These are phyloP conservation scores for Lichenostomus cassidix DNA, from an alignment of 2,113 vertebrate genomes.

Conservation along the genomic window DNA sequence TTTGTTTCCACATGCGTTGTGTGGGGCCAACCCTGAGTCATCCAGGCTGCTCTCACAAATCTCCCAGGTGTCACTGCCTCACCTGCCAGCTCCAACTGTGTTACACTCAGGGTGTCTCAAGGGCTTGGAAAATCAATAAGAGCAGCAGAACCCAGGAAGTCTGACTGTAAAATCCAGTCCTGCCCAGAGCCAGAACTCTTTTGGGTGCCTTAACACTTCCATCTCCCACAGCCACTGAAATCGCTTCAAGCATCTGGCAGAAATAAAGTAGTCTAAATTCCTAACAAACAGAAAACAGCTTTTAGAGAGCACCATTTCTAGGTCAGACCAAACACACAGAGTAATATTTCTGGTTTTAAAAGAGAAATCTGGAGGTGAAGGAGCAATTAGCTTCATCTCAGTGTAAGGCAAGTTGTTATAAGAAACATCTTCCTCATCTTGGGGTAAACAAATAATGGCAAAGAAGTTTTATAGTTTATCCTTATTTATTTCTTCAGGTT, in stretches of 20 bases:
- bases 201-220: neutral
- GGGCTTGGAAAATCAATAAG: neutral
- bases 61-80: neutral
- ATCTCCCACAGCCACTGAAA: neutral
- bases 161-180: neutral
- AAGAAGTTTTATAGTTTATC: neutral
- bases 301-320: neutral
- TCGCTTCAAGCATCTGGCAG: neutral
- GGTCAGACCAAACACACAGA: neutral
- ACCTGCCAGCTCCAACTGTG: neutral
- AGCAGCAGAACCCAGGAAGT: neutral
- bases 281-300: neutral
- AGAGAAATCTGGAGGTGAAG: neutral
- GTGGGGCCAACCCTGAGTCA: constrained; percentile 19
- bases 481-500: constrained; percentile 15
- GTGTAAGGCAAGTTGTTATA: neutral
- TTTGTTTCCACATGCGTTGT: neutral
- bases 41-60: neutral
- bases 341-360: neutral
- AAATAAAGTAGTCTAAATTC: neutral
- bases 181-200: neutral
- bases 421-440: neutral
- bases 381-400: neutral
- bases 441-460: neutral
- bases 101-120: neutral